Conservation (phyloP, 2,113 vertebrate species). For the Varanus komodoensis region DNA sequence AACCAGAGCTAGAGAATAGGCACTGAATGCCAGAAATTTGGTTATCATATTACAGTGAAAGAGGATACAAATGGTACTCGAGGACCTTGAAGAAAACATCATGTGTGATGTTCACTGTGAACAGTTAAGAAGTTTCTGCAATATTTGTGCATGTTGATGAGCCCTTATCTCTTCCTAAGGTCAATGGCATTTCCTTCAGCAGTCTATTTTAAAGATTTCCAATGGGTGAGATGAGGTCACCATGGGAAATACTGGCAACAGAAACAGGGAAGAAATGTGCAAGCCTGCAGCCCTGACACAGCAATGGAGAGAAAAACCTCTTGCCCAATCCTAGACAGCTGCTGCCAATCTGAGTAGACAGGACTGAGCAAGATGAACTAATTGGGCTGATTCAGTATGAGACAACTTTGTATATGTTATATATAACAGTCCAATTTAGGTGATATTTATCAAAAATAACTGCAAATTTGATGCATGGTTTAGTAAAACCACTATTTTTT, state of each 20-base stretch:
- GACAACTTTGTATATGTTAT: neutral
- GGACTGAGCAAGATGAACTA: neutral
- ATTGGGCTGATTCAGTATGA: neutral
- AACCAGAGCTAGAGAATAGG: too few relatives aligned
- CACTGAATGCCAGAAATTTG: neutral
- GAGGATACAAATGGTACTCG: neutral
- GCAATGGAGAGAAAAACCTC: neutral
- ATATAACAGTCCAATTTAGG: neutral
- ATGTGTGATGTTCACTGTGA: neutral
- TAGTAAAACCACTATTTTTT: neutral
- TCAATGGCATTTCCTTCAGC: slow-evolving; percentile 10
- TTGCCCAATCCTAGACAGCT: neutral
- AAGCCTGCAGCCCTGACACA: neutral
- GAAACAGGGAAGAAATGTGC: neutral
- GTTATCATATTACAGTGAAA: neutral
- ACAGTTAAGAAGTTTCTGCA: neutral
- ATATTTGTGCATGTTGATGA: neutral
- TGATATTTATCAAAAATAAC: neutral
- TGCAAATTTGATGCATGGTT: neutral
- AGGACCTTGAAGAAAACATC: neutral
- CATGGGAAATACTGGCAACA: neutral
- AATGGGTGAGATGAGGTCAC: slow-evolving; percentile 3
- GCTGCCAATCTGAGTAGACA: neutral
- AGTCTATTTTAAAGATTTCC: slow-evolving; percentile 15
- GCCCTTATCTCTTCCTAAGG: slow-evolving; percentile 3